Conservation (phyloP, 2,797 vertebrate genomes). For the Periophthalmus magnuspinnatus region DNA sequence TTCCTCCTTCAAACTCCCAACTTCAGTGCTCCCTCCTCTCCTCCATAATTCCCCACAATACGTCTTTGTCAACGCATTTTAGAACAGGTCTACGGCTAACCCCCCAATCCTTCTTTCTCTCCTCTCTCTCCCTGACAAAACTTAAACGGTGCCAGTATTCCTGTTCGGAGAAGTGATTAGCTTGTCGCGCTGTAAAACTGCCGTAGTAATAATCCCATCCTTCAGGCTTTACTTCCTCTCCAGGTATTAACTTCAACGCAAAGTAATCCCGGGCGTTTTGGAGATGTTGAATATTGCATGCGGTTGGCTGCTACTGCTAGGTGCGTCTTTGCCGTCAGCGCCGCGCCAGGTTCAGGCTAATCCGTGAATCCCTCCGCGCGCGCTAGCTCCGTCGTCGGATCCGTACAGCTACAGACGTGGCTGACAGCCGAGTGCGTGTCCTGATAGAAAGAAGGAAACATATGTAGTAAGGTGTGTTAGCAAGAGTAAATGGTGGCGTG, state of each 20-base stretch:
- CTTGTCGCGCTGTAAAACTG: slow-evolving; percentile 94
- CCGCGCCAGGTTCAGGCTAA: slow-evolving; percentile 28
- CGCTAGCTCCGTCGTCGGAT: not conserved
- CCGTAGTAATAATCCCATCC: slow-evolving; percentile 99
- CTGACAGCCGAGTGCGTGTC: not conserved
- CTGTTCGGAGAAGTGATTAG: slow-evolving; percentile 91
- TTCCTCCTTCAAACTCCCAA: slow-evolving; percentile 47
- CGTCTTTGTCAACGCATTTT: slow-evolving; percentile 67
- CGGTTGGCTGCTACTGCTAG: slow-evolving; percentile 88
- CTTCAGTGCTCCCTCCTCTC: slow-evolving; percentile 50
- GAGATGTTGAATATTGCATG: slow-evolving; percentile 89
- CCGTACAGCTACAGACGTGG: not conserved
- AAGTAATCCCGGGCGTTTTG: slow-evolving; percentile 98
- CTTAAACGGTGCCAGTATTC: slow-evolving; percentile 85
- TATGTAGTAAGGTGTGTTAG: not conserved
- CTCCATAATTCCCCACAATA: slow-evolving; percentile 61
- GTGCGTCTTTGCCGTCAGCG: slow-evolving; percentile 66
- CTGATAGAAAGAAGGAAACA: not conserved
- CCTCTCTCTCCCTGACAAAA: slow-evolving; percentile 72
- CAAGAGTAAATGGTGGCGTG: not conserved
- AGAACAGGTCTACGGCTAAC: slow-evolving; percentile 61
- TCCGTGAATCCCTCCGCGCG: not conserved
- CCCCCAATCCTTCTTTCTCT: slow-evolving; percentile 54
- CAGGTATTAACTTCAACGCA: slow-evolving; percentile 95
- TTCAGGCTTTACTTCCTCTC: slow-evolving; percentile 99